Base-by-base conservation (phyloP, 1,140 invertebrate species). In the Battus philenor region DNA sequence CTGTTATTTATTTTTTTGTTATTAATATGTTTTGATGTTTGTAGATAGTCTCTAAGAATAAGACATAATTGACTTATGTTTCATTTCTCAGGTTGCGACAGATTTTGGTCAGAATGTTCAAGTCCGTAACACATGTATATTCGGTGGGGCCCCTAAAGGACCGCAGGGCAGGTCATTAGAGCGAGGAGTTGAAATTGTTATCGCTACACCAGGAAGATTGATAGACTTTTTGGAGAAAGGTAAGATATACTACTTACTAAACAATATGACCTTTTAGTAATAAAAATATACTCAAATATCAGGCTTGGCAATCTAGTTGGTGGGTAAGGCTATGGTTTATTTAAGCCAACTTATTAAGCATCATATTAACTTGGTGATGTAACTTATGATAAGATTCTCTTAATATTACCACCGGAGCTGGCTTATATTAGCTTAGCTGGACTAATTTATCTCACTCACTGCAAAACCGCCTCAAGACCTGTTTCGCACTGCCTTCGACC, bases 71-170 rank as follows among this genome's bases (percentile, higher is more conserved):
- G n/a, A n/a, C n/a, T n/a, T n/a, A n/a, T n/a, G n/a, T n/a, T n/a
- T n/a, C n/a, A n/a, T 22, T 54, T 64, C 60, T 6, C 90, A 95
- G 87, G 95, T 97, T n/a, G 94, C 95, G 1, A 89, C 87, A 30
- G 93, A 96, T 47, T 97, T 97, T 86, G 94, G 94, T 1, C 74
- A 89, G 1, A 89, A 90, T 11, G 93, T 94, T 1, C 88, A 90
- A 64, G 90, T 97, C 2, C 82, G 93, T 33, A 94, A 94, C 68
- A 94, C 93, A 1, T 97, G 96, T 67, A 91, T 97, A 5, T 98
- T 96, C 86, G 96, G 96, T 32, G 96, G 96, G 4, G 94, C 96
- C 1, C 93, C 94, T 0, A 96, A 95, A 75, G 93, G 92, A 3
- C 92, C 92, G 7, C 95, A 97, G 73, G 91, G 89, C 1, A 74